phyloP scores from a whole-genome alignment of 30 jellyfish, hydroid and myxozoan species.

The Cassiopea andromeda region DNA sequence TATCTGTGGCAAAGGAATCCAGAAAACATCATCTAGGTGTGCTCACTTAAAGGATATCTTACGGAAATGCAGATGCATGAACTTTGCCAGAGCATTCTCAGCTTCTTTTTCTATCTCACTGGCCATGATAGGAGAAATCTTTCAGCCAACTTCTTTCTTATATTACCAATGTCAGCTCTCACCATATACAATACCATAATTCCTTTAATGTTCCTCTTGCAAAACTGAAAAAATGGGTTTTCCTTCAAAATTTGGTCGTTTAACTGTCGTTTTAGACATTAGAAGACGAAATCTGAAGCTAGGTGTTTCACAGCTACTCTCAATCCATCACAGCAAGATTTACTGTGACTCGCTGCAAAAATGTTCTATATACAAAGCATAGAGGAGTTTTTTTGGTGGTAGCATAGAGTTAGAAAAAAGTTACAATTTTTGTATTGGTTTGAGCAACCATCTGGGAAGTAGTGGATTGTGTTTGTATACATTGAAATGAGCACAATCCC shows the following conservation, averaged over 20 bases:
- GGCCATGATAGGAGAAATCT: slow-evolving; percentile 15
- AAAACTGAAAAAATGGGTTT: not conserved
- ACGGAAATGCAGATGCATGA: slow-evolving; percentile 14
- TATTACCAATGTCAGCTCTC: not conserved
- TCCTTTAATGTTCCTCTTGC: slow-evolving; percentile 4
- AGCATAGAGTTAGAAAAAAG: not conserved
- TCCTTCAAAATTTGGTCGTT: slow-evolving; percentile 27
- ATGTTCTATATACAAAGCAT: slow-evolving; percentile 10
- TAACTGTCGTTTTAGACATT: slow-evolving; percentile 7
- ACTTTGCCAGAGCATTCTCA: not conserved
- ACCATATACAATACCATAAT: not conserved
- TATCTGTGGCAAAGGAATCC: not conserved
- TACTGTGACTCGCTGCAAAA: slow-evolving; percentile 13
- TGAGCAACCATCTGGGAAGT: slow-evolving; percentile 34
- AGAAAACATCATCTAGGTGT: not conserved
- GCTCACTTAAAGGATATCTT: not conserved
- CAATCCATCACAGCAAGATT: slow-evolving; percentile 32
- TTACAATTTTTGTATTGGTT: slow-evolving; percentile 15
- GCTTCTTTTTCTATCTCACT: not conserved
- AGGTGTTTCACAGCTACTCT: slow-evolving; percentile 10
- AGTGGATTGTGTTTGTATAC: not conserved
- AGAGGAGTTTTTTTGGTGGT: slow-evolving; percentile 18
- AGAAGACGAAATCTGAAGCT: not conserved
- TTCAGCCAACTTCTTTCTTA: not conserved
- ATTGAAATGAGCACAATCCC: not conserved